Evolutionary conservation across 37 sponge, comb jelly and placozoan genomes (phyloP).

Genomic region (Eunapius fragilis): DNA sequence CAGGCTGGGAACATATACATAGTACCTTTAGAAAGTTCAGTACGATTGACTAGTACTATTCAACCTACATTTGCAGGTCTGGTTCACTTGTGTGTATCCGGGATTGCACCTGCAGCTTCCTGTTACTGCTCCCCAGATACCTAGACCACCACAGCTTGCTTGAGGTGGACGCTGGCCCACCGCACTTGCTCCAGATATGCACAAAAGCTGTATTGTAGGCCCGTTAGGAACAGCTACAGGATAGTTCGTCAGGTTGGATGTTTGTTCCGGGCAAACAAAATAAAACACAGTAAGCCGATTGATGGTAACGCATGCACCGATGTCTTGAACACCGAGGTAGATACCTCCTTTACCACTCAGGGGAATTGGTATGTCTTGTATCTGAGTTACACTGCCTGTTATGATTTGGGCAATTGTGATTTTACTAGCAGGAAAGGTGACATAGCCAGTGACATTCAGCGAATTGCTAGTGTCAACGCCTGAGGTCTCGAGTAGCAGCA

Average conservation of each 20-base stretch:
- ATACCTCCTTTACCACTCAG: conserved; percentile 1
- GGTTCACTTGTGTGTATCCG: neutral
- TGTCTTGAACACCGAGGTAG: conserved; percentile 31
- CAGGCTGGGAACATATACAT: no score
- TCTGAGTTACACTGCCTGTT: neutral
- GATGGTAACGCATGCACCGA: conserved; percentile 35
- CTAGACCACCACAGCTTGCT: neutral
- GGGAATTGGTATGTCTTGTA: neutral
- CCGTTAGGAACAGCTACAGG: conserved; percentile 2
- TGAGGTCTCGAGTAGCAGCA: conserved; percentile 8
- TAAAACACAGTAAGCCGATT: conserved; percentile 42
- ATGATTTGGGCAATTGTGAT: neutral
- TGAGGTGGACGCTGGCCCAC: neutral
- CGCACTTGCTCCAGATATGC: neutral
- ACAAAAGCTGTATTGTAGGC: neutral
- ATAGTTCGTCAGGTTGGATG: neutral
- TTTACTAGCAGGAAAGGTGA: neutral
- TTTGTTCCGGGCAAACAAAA: conserved; percentile 34
- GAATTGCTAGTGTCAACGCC: neutral
- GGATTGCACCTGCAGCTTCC: conserved; percentile 12
- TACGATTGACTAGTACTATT: no score
- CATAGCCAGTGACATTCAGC: neutral
- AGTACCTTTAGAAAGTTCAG: no score
- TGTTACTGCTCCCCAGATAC: neutral
- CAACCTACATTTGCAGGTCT: neutral